These are phyloP conservation scores for Poicephalus gulielmi DNA, from an alignment of 2,113 vertebrate genomes.

Conservation along the genomic window DNA sequence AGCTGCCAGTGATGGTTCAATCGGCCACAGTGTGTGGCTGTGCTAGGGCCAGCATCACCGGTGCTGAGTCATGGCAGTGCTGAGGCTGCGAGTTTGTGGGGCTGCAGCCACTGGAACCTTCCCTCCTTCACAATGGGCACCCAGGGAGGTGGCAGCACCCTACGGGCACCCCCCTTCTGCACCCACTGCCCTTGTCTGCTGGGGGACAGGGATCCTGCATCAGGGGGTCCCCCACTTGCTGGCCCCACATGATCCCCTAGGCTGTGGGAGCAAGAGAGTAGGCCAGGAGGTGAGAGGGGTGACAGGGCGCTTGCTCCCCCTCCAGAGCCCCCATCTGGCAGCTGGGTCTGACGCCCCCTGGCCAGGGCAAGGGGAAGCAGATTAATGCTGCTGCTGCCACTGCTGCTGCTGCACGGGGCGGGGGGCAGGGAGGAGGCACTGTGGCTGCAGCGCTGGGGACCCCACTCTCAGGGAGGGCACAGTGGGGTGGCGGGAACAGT, in stretches of 20 bases:
- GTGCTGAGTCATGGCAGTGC: constrained; percentile 13
- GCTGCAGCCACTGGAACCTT: neutral
- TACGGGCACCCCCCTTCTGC: neutral
- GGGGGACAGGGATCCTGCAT: neutral
- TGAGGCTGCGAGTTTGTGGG: fast-evolving
- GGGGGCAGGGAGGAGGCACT: fast-evolving
- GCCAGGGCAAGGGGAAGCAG: neutral
- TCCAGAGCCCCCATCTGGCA: neutral
- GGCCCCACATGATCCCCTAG: neutral
- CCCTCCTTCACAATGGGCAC: neutral
- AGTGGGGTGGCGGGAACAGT: fast-evolving
- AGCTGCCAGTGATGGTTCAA: neutral
- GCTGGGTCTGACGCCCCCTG: neutral
- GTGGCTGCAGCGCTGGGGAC: neutral
- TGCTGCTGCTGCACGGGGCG: neutral
- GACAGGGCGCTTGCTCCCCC: neutral
- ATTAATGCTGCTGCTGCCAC: neutral
- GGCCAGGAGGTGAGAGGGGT: neutral
- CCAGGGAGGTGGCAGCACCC: neutral
- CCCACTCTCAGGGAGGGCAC: neutral
- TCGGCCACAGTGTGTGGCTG: neutral
- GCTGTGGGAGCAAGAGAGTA: neutral
- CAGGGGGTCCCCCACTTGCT: neutral
- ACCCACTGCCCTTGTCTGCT: neutral
- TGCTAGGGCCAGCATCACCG: neutral